A percentile compares a stretch with the other conserved stretches of the same genome.
Conservation (phyloP, 2,888 invertebrate species). For the Pasiphila rectangulata region DNA sequence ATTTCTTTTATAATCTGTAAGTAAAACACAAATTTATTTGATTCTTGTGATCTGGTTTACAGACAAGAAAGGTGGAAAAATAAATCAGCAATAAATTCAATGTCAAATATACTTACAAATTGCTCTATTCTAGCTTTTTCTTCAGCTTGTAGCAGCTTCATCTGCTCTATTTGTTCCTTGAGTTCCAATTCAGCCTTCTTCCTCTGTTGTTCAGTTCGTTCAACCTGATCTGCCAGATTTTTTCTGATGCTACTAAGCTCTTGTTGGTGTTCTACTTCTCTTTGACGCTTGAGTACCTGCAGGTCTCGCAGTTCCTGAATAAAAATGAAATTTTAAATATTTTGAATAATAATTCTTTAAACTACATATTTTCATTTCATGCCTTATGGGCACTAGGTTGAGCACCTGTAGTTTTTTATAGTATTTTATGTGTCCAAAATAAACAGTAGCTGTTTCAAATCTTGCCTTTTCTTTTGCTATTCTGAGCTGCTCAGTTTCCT, state of each 20-base stretch:
- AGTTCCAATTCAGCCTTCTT: constrained; percentile 55
- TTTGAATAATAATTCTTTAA: background rate
- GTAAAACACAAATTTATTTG: too few species aligned
- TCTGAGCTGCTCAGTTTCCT: constrained; percentile 64
- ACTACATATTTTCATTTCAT: too few species aligned
- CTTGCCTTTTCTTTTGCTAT: constrained; percentile 69
- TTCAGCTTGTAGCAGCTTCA: constrained; percentile 62
- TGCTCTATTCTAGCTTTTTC: constrained; percentile 62
- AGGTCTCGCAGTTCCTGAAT: constrained; percentile 61
- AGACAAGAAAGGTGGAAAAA: too few species aligned
- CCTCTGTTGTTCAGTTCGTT: constrained; percentile 67
- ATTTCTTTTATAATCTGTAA: too few species aligned
- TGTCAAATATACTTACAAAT: constrained; percentile 47
- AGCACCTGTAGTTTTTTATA: too few species aligned
- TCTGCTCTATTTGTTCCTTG: constrained; percentile 55
- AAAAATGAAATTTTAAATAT: constrained; percentile 6
- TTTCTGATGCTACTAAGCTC: constrained; percentile 61
- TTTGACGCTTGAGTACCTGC: constrained; percentile 56
- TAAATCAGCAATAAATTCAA: too few species aligned
- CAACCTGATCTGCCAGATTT: constrained; percentile 59
- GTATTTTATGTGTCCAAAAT: too few species aligned
- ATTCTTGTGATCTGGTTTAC: too few species aligned
- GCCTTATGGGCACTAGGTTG: too few species aligned
- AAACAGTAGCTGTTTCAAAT: background rate
- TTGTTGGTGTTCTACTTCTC: constrained; percentile 60